These are phyloP conservation scores for Tetragnatha montana DNA, from an alignment of 2,888 invertebrate species.

Conservation along the genomic window DNA sequence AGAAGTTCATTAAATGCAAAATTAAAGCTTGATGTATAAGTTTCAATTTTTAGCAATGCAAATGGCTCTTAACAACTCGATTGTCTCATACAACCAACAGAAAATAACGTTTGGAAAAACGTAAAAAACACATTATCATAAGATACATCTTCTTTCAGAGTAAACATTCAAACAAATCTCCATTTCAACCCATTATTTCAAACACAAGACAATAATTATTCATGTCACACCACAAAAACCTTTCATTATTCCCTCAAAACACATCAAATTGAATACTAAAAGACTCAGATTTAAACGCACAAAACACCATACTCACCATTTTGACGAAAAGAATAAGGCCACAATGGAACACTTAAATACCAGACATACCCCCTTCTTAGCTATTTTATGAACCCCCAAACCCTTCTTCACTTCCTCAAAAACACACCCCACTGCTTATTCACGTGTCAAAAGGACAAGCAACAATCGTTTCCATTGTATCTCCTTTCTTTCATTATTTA, in stretches of 20 bases:
- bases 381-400: constrained; percentile 4
- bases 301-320: constrained; percentile 26
- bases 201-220: too few species aligned
- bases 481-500: constrained; percentile 8
- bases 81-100: too few species aligned
- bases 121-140: too few species aligned
- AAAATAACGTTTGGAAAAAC: too few species aligned
- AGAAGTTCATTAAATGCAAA: too few species aligned
- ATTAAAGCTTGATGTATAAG: too few species aligned
- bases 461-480: constrained; percentile 24
- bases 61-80: too few species aligned
- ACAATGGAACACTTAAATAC: background rate
- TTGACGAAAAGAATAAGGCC: constrained; percentile 2
- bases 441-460: constrained; percentile 21
- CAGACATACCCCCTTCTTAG: background rate
- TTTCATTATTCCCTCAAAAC: background rate
- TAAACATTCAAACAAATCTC: too few species aligned
- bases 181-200: too few species aligned
- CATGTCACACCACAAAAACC: background rate
- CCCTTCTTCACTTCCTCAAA: constrained; percentile 4
- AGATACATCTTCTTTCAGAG: too few species aligned
- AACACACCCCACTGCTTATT: background rate
- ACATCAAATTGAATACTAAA: background rate
- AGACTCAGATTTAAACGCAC: background rate
- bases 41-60: too few species aligned